phyloP scores from a whole-genome alignment of 35 echinoderm and acorn worm species.

The Amphiura filiformis region DNA sequence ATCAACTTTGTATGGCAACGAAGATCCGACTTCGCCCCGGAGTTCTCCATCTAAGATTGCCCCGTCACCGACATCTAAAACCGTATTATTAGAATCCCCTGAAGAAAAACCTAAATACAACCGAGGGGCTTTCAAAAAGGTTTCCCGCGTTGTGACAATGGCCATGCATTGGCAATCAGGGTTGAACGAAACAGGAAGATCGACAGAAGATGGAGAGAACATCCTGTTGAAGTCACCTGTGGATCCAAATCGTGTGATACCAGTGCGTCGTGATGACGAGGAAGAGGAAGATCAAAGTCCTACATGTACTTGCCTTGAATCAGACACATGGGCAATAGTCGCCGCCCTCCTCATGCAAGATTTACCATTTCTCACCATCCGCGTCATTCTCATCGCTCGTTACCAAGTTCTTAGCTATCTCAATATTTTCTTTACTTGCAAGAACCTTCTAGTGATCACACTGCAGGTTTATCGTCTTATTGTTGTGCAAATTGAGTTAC shows the following conservation, averaged over 20 bases:
- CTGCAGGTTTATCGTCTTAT: conserved; percentile 81
- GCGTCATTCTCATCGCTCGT: conserved; percentile 64
- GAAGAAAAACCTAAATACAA: conserved; percentile 23
- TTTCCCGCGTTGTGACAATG: conserved; percentile 6
- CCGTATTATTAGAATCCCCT: not conserved
- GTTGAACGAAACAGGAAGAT: not conserved
- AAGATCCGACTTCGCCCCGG: not conserved
- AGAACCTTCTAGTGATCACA: conserved; percentile 71
- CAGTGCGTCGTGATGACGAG: conserved; percentile 71
- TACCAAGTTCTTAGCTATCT: conserved; percentile 69
- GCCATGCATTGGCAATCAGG: not conserved
- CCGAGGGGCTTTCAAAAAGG: conserved; percentile 23
- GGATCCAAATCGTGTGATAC: conserved; percentile 47
- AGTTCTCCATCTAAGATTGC: not conserved
- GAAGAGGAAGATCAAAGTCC: conserved; percentile 47
- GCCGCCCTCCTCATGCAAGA: conserved; percentile 55
- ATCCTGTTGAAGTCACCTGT: not conserved
- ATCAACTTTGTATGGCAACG: not conserved
- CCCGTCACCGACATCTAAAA: not conserved
- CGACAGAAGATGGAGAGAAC: conserved; percentile 21
- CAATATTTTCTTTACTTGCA: conserved; percentile 90
- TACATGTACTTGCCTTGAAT: conserved; percentile 83
- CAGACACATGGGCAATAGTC: conserved; percentile 81
- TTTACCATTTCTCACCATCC: conserved; percentile 79
- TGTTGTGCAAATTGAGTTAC: conserved; percentile 62